Percentiles rank a stretch among this genome's conserved stretches.
These are phyloP conservation scores for Macropus fuliginosus DNA, from an alignment of 2,797 vertebrate species.

Conservation along the genomic window DNA sequence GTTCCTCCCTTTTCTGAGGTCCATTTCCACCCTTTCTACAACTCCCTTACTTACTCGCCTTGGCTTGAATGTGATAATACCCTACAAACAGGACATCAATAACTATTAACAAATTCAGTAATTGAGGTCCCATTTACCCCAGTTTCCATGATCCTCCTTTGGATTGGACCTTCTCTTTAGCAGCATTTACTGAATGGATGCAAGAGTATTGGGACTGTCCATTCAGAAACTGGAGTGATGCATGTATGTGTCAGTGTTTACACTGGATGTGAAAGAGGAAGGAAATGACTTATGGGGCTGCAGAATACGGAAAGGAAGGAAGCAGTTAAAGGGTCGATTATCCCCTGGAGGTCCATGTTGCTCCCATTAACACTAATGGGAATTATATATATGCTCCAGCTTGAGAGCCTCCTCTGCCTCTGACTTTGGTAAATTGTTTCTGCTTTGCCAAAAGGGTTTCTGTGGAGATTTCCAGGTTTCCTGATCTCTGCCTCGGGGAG, in stretches of 20 bases:
- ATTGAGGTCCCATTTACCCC: not conserved
- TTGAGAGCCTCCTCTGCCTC: not conserved
- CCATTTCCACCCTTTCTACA: not conserved
- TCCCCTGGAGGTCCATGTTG: not conserved
- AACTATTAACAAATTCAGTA: not conserved
- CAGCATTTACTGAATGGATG: conserved; percentile 2
- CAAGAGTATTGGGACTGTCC: conserved; percentile 34
- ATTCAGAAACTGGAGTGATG: conserved; percentile 23
- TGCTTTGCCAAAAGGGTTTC: conserved; percentile 33
- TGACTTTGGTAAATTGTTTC: conserved; percentile 44
- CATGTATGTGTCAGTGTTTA: conserved; percentile 10
- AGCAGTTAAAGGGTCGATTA: conserved; percentile 48
- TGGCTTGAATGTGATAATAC: not conserved
- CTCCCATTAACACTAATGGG: not conserved
- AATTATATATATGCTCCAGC: conserved; percentile 44
- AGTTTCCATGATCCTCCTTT: not conserved
- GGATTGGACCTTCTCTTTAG: not conserved
- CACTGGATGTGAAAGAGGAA: conserved; percentile 32
- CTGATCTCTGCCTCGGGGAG: conserved; percentile 55
- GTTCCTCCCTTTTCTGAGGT: not conserved
- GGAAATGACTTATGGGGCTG: conserved; percentile 12
- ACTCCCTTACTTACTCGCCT: not conserved
- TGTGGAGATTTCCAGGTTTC: conserved; percentile 69
- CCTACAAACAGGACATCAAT: not conserved
- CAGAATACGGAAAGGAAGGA: conserved; percentile 22